Conservation (phyloP, 2,113 vertebrate genomes). For the Pachypanchax playfairii region DNA sequence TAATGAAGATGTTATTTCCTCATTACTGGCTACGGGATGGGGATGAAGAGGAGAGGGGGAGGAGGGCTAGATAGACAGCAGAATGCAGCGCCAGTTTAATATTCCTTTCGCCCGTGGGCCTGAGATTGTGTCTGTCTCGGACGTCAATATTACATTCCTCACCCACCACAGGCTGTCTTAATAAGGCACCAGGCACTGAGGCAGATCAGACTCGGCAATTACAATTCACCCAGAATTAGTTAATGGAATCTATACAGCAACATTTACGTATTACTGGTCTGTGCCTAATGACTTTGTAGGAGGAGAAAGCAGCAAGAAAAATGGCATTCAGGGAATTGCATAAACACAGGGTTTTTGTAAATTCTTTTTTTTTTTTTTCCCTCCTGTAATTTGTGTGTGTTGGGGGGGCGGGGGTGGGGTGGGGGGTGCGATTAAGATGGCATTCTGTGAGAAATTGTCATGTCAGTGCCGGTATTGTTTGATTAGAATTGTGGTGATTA, state of each 20-base stretch:
- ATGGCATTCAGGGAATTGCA: constrained; percentile 77
- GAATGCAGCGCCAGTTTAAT: constrained; percentile 79
- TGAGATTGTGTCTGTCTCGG: constrained; percentile 82
- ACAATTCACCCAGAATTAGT: constrained; percentile 81
- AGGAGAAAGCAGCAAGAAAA: constrained; percentile 74
- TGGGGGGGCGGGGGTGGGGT: not conserved
- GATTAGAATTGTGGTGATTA: constrained; percentile 80
- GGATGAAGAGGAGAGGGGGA: constrained; percentile 64
- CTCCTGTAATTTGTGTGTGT: constrained; percentile 73
- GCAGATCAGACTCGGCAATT: constrained; percentile 81
- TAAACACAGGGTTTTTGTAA: constrained; percentile 73
- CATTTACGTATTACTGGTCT: constrained; percentile 77
- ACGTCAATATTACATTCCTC: constrained; percentile 83
- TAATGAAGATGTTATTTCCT: constrained; percentile 86
- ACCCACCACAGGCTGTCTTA: constrained; percentile 81
- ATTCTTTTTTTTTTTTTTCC: constrained; percentile 56
- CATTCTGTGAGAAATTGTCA: constrained; percentile 81
- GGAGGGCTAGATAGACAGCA: constrained; percentile 69
- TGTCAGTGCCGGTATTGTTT: constrained; percentile 79
- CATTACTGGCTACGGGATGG: constrained; percentile 80
- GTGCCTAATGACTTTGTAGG: constrained; percentile 81
- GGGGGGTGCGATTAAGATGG: constrained; percentile 80
- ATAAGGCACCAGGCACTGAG: constrained; percentile 78
- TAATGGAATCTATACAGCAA: constrained; percentile 81
- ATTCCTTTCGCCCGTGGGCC: constrained; percentile 81